Percentiles rank a stretch among this genome's conserved stretches.
These are phyloP conservation scores for Hirundo rustica DNA, from an alignment of 2,797 vertebrate genomes.

Conservation along the genomic window DNA sequence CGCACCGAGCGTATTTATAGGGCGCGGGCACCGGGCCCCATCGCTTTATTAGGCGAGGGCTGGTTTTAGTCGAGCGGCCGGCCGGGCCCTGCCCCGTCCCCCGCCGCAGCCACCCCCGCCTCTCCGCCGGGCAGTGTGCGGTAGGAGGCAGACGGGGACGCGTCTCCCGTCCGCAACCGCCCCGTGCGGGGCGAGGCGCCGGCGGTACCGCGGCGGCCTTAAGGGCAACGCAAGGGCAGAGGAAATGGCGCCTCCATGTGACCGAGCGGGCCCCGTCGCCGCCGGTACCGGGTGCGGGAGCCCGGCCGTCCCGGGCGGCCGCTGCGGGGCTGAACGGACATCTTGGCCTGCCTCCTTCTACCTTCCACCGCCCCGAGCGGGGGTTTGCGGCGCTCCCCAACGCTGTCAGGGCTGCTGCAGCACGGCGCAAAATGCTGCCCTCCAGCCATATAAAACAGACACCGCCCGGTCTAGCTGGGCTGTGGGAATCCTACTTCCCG, in stretches of 20 bases:
- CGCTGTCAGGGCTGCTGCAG: not conserved
- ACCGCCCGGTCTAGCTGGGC: not conserved
- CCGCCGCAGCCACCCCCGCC: not conserved
- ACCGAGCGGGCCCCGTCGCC: not conserved
- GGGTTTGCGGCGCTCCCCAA: rapidly evolving
- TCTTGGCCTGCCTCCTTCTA: not conserved
- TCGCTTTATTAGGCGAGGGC: constrained; percentile 87
- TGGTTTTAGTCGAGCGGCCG: not conserved
- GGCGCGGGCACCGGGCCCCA: constrained; percentile 72
- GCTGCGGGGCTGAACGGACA: not conserved
- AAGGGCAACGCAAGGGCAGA: constrained; percentile 51
- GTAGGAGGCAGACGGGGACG: not conserved
- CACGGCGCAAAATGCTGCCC: not conserved
- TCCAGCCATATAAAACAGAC: too few relatives aligned
- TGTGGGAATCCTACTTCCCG: rapidly evolving
- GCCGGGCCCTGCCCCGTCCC: not conserved
- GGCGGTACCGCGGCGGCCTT: not conserved
- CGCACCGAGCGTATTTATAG: constrained; percentile 86
- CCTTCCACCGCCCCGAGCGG: not conserved
- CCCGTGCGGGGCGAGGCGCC: not conserved
- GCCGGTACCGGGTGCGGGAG: not conserved
- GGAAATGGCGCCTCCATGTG: constrained; percentile 42
- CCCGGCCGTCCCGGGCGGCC: not conserved
- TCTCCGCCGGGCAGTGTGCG: not conserved
- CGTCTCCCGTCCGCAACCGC: not conserved